These are phyloP conservation scores for Betta splendens DNA, from an alignment of 2,797 vertebrate species.

Conservation along the genomic window DNA sequence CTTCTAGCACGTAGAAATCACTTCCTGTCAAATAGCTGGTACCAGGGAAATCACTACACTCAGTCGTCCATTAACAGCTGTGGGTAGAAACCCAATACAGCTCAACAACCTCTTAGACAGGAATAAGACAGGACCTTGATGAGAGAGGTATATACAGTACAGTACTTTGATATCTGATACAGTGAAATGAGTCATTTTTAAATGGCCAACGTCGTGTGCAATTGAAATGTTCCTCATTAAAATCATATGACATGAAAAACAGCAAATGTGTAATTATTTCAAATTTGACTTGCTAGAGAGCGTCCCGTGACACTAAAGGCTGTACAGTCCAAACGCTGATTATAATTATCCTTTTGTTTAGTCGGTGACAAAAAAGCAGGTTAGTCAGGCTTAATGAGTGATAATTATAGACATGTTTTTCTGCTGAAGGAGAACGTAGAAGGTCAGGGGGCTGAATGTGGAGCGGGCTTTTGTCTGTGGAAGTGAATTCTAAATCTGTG, in stretches of 20 bases:
- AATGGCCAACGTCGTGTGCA: not conserved
- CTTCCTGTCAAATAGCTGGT: conserved; percentile 12
- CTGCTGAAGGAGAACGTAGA: conserved; percentile 20
- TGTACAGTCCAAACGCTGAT: conserved; percentile 51
- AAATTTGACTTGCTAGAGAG: conserved; percentile 27
- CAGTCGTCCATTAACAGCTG: not conserved
- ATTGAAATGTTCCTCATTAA: conserved; percentile 9
- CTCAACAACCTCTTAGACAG: not conserved
- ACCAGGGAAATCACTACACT: conserved; percentile 1
- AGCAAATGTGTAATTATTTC: conserved; percentile 44
- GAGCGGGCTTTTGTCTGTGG: conserved; percentile 42
- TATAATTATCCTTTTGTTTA: conserved; percentile 56
- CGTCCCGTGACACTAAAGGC: conserved; percentile 14
- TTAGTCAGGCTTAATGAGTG: conserved; percentile 47
- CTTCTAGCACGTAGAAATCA: conserved; percentile 18
- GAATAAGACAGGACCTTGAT: conserved; percentile 5
- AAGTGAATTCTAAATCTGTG: conserved; percentile 53
- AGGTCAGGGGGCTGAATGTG: conserved; percentile 33
- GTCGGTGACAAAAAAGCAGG: conserved; percentile 46
- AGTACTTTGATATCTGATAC: too few relatives aligned
- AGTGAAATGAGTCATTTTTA: conserved; percentile 4
- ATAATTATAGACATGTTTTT: conserved; percentile 54
- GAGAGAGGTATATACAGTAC: conserved; percentile 2
- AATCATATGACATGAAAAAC: conserved; percentile 28
- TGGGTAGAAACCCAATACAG: not conserved